These are phyloP conservation scores for Dunckerocampus dactyliophorus DNA, from an alignment of 2,113 vertebrate species.

Conservation along the genomic window DNA sequence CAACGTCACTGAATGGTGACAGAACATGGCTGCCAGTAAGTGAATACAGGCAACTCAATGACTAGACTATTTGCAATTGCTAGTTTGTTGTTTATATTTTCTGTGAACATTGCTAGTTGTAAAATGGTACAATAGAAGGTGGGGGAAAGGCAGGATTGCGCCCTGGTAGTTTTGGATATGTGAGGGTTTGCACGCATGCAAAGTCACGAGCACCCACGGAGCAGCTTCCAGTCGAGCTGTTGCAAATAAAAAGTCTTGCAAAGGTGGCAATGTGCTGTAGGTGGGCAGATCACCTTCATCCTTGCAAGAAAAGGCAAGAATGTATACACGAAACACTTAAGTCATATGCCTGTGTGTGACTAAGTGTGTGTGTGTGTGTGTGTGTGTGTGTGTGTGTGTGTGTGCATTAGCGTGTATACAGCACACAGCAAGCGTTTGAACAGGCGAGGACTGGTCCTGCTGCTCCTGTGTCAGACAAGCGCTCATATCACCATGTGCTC, in stretches of 20 bases:
- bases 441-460: slow-evolving; percentile 6
- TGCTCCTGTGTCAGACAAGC: slow-evolving; percentile 13
- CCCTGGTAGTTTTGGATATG: neutral
- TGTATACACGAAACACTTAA: slow-evolving; percentile 17
- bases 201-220: neutral
- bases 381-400: neutral
- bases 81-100: no score
- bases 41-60: no score
- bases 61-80: no score
- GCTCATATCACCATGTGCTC: slow-evolving; percentile 20
- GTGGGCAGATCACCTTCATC: slow-evolving; percentile 23
- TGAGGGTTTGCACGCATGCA: slow-evolving; percentile 5
- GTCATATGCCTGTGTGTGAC: neutral
- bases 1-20: no score
- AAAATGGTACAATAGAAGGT: neutral
- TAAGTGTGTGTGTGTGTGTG: slow-evolving; percentile 4
- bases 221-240: slow-evolving; percentile 11
- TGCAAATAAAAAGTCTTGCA: slow-evolving; percentile 14
- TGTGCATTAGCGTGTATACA: neutral
- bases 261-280: slow-evolving; percentile 8
- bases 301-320: slow-evolving; percentile 9
- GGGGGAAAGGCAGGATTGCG: neutral
- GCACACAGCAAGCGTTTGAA: slow-evolving; percentile 14
- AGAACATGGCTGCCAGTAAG: no score
- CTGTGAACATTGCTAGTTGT: no score